A percentile compares a stretch with the other conserved stretches of the same genome.
Evolutionary conservation across 2,888 invertebrate species (phyloP).

Genomic region (Pachymerium ferrugineum): DNA sequence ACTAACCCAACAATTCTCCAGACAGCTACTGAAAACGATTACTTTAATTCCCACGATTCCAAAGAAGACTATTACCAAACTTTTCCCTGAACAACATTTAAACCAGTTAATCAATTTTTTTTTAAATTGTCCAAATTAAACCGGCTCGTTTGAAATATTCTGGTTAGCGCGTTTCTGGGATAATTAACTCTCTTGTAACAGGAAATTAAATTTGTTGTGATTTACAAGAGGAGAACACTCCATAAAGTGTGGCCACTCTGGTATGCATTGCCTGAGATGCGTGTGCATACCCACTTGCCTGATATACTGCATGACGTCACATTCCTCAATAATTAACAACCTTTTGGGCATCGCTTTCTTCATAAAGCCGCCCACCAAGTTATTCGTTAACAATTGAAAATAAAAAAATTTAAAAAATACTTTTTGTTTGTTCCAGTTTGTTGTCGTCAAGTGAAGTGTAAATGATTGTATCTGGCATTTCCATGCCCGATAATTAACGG

Average conservation of each 20-base stretch:
- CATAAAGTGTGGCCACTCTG: slow-evolving; percentile 25
- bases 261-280: slow-evolving; percentile 25
- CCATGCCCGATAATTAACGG: neutral
- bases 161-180: neutral
- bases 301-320: slow-evolving; percentile 19
- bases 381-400: too few relatives aligned
- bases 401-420: too few relatives aligned
- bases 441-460: neutral
- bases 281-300: slow-evolving; percentile 15
- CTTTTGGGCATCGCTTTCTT: slow-evolving; percentile 5
- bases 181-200: slow-evolving; percentile 8
- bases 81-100: too few relatives aligned
- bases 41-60: too few relatives aligned
- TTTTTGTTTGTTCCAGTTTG: neutral
- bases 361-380: slow-evolving; percentile 5
- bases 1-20: too few relatives aligned
- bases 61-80: too few relatives aligned
- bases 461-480: neutral
- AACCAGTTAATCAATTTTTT: too few relatives aligned
- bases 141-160: neutral
- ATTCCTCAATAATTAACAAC: slow-evolving; percentile 25
- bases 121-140: neutral
- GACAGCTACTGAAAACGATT: too few relatives aligned
- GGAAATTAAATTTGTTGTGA: slow-evolving; percentile 23
- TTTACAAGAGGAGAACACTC: slow-evolving; percentile 17